Base-by-base conservation (phyloP, 2,888 invertebrate species). In the Eumacrocentrus americanus region DNA sequence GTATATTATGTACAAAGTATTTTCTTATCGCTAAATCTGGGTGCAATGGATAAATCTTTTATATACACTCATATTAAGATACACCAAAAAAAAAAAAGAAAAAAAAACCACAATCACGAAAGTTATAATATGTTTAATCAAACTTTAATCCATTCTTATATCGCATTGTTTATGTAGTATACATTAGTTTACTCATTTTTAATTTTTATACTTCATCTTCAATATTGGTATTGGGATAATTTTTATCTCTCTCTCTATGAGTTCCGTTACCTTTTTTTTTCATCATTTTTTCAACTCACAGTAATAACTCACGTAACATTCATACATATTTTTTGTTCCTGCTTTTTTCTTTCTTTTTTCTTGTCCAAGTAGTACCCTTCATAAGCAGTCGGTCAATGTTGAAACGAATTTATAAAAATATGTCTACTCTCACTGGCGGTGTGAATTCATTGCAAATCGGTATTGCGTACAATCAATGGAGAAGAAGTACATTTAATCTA, bases 1-100 rank as follows among this genome's bases (percentile, higher is more conserved):
- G 72, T 76, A 75, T 77, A 75, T 71, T 76, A 77, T 77, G 71
- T 76, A 77, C 75, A 77, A 76, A 76, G 72, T 75, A 73, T 68
- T 68, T 68, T 71, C 66, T 69, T 68, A 71, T 70, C 67, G 65
- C 70, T 59, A 51, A 72, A 66, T 66, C 65, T 69, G 74, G 75
- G 72, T 70, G 74, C 71, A 71, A 74, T 74, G 70, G 73, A 74
- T 70, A 70, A 74, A 73, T 69, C 70, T 68, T 69, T 71, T 76
- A 76, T 76, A 72, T 76, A 76, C 76, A 76, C 71, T 72, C 71
- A 76, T 72, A 72, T 72, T 70, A 71, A 73, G 71, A 72, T 72
- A 76, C 73, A 76, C 71, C 70, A 69, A 73, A 72, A 72, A 12
- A 51, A 71, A 73, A 63, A 76, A 70, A 70, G 68, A 73, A 72